Evolutionary conservation across 2,797 vertebrate species (phyloP).

Genomic region (Sus cebifrons): DNA sequence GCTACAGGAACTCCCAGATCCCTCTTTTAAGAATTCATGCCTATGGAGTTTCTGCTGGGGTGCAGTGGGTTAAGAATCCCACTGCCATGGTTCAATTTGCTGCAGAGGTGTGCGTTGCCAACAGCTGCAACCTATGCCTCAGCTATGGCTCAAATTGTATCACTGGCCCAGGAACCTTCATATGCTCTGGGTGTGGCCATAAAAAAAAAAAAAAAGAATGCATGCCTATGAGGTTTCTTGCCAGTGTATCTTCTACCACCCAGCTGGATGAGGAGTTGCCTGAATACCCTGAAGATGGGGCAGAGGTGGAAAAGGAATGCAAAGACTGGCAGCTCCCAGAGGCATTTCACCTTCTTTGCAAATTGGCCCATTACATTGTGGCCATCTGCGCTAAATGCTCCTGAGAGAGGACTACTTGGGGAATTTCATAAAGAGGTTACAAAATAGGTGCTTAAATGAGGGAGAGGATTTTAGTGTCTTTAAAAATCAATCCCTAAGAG

Average conservation of each 20-base stretch:
- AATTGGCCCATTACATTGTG: neutral
- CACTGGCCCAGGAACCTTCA: too few relatives aligned
- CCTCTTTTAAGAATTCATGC: neutral
- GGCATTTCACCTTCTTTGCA: neutral
- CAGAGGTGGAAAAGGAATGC: neutral
- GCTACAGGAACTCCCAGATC: neutral
- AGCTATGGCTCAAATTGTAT: too few relatives aligned
- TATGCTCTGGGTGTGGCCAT: too few relatives aligned
- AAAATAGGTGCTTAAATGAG: neutral
- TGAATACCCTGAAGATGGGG: neutral
- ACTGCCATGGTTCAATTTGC: too few relatives aligned
- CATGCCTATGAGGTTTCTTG: neutral
- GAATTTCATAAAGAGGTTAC: neutral
- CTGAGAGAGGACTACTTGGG: neutral
- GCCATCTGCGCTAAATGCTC: neutral
- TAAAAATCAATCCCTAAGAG: neutral
- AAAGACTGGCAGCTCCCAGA: neutral
- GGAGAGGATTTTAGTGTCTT: neutral
- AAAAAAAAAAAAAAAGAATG: neutral
- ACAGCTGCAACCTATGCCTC: too few relatives aligned
- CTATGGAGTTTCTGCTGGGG: neutral
- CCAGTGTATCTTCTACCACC: neutral
- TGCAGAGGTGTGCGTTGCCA: rapidly evolving
- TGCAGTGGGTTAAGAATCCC: neutral
- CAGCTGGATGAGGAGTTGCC: neutral